Base-by-base conservation (phyloP, 2,113 vertebrate species). In the Limnothrissa miodon region DNA sequence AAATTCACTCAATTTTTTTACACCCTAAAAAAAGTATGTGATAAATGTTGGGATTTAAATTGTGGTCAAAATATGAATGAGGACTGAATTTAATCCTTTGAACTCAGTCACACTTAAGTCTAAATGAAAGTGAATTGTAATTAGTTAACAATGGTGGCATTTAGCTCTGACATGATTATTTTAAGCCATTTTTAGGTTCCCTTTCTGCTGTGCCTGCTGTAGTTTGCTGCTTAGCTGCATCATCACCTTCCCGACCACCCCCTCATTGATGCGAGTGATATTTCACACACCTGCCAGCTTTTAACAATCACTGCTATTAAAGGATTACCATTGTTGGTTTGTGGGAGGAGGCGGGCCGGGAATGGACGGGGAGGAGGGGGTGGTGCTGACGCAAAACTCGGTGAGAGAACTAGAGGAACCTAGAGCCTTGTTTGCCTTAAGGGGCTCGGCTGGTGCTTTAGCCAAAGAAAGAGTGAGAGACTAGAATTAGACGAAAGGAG, bases 301-400 rank as follows among this genome's bases (percentile, higher is more conserved):
- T 82, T 83, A 39, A 87, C 88, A 90, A 89, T 90, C 84, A 85
- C 88, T 81, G 86, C 89, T 86, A 91, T 92, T 90, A 91, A 81
- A 80, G 87, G 86, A 89, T 92, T 91, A 88, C 86, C 83, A 86
- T 86, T 84, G 90, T 89, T 84, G 84, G 87, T 53, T 62, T 86
- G 66, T 85, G 42, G 25, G 62, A 79, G 89, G 85, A 80, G 80
- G 79, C 79, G 80, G 87, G 84, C 82, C 84, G 81, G 83, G 83
- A 80, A 80, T 25, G 46, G 8, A 1, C 1, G 48, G 15, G 48
- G 78, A 78, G 19, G 53, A 86, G 89, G 85, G 81, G 79, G 82
- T 70, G 23, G 66, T 74, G 81, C 70, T 1, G 29, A 45, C 19
- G 13, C 23, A 42, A 48, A 45, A 59, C 48, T 29, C 62, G 80